These are phyloP conservation scores for Chaetura pelagica DNA, from an alignment of 2,113 vertebrate species.

Conservation along the genomic window DNA sequence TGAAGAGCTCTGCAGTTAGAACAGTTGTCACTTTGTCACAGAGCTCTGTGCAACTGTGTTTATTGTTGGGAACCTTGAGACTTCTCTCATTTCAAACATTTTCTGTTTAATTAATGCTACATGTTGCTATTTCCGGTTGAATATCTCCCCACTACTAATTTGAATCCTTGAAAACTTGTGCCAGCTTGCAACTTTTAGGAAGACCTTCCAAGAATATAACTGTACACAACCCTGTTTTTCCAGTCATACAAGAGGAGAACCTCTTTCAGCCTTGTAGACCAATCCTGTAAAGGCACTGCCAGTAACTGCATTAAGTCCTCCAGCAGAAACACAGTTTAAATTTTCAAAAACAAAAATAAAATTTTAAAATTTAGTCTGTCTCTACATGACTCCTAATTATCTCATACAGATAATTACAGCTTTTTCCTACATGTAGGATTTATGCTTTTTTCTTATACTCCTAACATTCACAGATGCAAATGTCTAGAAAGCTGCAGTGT, in stretches of 20 bases:
- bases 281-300: not conserved
- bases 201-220: not conserved
- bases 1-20: not conserved
- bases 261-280: not conserved
- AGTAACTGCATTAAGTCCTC: not conserved
- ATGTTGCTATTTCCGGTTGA: not conserved
- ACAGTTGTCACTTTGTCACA: not conserved
- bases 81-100: not conserved
- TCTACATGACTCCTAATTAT: not conserved
- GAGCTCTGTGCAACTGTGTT: not conserved
- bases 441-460: not conserved
- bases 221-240: not conserved
- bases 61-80: not conserved
- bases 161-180: not conserved
- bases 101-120: not conserved
- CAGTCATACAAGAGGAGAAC: not conserved
- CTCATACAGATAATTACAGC: not conserved
- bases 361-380: fast-evolving
- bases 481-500: not conserved
- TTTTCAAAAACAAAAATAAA: not conserved
- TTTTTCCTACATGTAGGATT: not conserved
- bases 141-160: not conserved
- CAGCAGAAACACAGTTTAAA: not conserved
- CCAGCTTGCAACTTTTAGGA: not conserved
- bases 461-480: not conserved